Percentiles rank a stretch among this genome's conserved stretches.
phyloP scores from a whole-genome alignment of 30 jellyfish, hydroid and myxozoan genomes.

The Cassiopea xamachana region DNA sequence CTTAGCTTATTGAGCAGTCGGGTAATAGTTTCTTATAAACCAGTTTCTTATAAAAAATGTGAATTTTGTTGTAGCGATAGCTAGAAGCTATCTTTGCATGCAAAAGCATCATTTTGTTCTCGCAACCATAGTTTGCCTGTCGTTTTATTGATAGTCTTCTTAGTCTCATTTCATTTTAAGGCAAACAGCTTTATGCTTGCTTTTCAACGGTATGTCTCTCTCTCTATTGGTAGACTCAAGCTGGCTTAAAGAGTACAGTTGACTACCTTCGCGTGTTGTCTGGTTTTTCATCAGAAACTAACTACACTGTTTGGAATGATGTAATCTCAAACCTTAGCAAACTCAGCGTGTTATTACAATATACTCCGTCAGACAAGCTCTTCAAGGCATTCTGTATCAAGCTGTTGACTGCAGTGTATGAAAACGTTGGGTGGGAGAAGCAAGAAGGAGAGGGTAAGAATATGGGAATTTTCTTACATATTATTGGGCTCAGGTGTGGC shows the following conservation, averaged over 20 bases:
- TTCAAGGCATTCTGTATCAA: conserved; percentile 69
- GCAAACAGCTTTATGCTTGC: no score
- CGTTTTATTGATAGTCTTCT: no score
- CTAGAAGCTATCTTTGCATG: no score
- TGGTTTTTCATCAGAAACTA: conserved; percentile 80
- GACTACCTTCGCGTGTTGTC: conserved; percentile 76
- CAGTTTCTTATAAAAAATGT: no score
- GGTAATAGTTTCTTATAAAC: no score
- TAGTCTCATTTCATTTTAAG: no score
- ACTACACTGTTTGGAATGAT: conserved; percentile 95
- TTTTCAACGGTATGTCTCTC: background rate
- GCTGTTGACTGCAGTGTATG: conserved; percentile 71
- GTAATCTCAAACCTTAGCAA: conserved; percentile 70
- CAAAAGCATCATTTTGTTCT: no score
- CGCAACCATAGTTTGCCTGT: no score
- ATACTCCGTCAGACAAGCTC: conserved; percentile 56
- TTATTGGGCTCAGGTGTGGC: no score
- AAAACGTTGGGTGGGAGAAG: conserved; percentile 87
- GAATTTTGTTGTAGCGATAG: no score
- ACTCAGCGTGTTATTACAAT: conserved; percentile 72
- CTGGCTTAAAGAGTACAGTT: conserved; percentile 89
- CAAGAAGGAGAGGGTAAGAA: conserved; percentile 83
- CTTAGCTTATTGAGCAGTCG: no score
- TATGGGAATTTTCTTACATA: background rate
- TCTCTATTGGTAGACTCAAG: conserved; percentile 63